Base-by-base conservation (phyloP, 1,140 invertebrate genomes). In the Chrysoperla carnea region DNA sequence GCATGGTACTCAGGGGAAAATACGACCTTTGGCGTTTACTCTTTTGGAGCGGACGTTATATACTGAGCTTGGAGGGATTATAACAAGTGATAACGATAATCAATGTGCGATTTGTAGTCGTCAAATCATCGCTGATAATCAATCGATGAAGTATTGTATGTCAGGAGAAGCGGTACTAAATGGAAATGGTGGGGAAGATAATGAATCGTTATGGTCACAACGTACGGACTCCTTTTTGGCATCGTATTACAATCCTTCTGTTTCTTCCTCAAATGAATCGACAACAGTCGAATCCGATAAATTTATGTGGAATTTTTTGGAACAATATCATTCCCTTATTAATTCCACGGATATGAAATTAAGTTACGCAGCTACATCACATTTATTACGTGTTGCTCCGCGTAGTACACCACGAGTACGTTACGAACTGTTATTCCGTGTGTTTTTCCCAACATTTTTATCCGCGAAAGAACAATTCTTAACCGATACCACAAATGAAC, bases 391-490 rank as follows among this genome's bases (percentile, higher is more conserved):
- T 45, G 64, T 76, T 4, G 70, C 70, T 1, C 66, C 70, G 0
- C 61, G 63, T 17, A 70, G 66, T 39, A 66, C 62, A 2, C 60
- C 61, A 27, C 54, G 65, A 23, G 65, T 76, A 33, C 70, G 68
- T 39, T 63, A 66, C 27, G 69, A 75, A 43, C 55, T 78, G 8
- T 58, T 76, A 0, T 67, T 71, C 39, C 65, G 61, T 37, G 69
- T 78, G 0, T 70, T 76, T 44, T 74, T 72, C 48, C 73, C 75
- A 0, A 69, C 66, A 0, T 76, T 78, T 48, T 54, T 72, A 6
- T 66, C 63, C 8, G 62, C 69, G 0, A 75, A 73, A 47, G 59
- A 62, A 35, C 48, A 55, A 37, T 71, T 64, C 43, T 49, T 55
- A 5, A 29, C 48, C 0, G 55, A 68, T 35, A 59, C 59, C 9